Percentiles rank a stretch among this genome's conserved stretches.
Evolutionary conservation across 2,888 invertebrate genomes (phyloP).

Genomic region (Trichacis sp.): DNA sequence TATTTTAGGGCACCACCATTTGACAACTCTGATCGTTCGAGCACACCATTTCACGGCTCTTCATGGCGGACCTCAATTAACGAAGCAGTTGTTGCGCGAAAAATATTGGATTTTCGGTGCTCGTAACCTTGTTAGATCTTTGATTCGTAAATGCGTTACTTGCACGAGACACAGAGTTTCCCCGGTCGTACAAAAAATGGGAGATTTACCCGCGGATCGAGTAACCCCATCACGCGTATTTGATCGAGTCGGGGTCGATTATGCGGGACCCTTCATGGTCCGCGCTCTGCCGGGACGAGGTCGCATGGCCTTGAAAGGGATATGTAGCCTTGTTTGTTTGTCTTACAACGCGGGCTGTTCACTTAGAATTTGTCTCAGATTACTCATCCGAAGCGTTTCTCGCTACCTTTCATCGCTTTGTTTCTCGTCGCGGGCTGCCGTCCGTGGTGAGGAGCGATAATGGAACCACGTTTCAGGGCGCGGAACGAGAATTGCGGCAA

Average conservation of each 20-base stretch:
- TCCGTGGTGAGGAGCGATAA: not conserved
- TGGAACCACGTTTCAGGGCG: slow-evolving; percentile 16
- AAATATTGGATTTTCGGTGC: not conserved
- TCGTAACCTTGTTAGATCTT: not conserved
- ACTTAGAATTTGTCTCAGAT: slow-evolving; percentile 7
- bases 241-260: not conserved
- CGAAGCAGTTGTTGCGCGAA: slow-evolving; percentile 4
- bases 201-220: not conserved
- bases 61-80: not conserved
- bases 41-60: not conserved
- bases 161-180: not conserved
- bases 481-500: slow-evolving; percentile 5
- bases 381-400: slow-evolving; percentile 3
- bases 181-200: slow-evolving; percentile 2
- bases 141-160: not conserved
- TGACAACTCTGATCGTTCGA: not conserved
- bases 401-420: not conserved
- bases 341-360: not conserved
- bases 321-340: slow-evolving; percentile 16
- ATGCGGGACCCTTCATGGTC: not conserved
- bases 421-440: slow-evolving; percentile 5
- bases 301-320: not conserved
- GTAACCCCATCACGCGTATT: not conserved
- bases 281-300: not conserved
- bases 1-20: not conserved